Conservation (phyloP, 2,888 invertebrate genomes). For the Nephrotoma flavescens region DNA sequence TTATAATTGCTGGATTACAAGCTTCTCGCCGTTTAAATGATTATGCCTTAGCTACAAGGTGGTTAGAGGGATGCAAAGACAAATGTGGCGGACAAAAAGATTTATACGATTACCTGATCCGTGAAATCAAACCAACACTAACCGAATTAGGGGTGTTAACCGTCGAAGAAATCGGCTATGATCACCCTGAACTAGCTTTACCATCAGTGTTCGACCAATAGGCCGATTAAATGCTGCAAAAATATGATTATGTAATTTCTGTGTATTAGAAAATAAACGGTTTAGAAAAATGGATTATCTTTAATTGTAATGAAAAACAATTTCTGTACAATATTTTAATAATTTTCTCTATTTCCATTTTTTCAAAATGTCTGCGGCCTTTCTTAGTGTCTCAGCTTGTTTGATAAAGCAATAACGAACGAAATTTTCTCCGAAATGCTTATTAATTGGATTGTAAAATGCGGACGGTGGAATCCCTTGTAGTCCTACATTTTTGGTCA, state of each 20-base stretch:
- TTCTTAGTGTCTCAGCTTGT: slow-evolving; percentile 57
- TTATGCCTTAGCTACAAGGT: slow-evolving; percentile 81
- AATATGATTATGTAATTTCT: slow-evolving; percentile 13
- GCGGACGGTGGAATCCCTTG: slow-evolving; percentile 90
- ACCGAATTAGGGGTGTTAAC: slow-evolving; percentile 87
- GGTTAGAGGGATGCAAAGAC: slow-evolving; percentile 79
- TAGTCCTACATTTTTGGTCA: slow-evolving; percentile 82
- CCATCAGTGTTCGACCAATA: slow-evolving; percentile 54
- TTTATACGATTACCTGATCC: slow-evolving; percentile 76
- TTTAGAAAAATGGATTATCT: neutral
- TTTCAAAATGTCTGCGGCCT: slow-evolving; percentile 47
- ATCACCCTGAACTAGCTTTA: slow-evolving; percentile 88
- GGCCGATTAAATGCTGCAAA: slow-evolving; percentile 10
- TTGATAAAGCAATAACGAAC: slow-evolving; percentile 93
- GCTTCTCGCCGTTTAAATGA: slow-evolving; percentile 93
- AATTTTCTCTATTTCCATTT: slow-evolving; percentile 34
- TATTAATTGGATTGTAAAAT: slow-evolving; percentile 74
- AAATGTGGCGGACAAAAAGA: slow-evolving; percentile 67
- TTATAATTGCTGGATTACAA: slow-evolving; percentile 70
- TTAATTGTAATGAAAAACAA: neutral
- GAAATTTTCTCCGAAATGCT: slow-evolving; percentile 66
- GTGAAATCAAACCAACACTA: slow-evolving; percentile 84
- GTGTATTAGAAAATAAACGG: neutral
- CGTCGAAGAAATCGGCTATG: slow-evolving; percentile 90
- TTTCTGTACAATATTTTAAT: neutral